phyloP scores from a whole-genome alignment of 2,888 invertebrate species.

The Idaea biselata region DNA sequence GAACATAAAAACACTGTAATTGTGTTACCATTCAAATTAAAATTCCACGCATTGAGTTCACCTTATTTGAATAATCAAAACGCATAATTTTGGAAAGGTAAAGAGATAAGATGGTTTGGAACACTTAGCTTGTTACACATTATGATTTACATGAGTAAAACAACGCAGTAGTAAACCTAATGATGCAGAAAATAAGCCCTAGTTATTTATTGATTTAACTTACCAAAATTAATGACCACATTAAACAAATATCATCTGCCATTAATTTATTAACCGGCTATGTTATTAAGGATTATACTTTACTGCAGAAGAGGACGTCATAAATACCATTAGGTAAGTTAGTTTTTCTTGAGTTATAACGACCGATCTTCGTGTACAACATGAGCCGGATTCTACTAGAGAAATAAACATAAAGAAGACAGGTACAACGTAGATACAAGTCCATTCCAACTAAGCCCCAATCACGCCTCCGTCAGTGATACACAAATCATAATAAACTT shows the following conservation, averaged over 20 bases:
- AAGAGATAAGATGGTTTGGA: slow-evolving; percentile 23
- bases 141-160: background rate
- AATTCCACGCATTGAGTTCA: slow-evolving; percentile 40
- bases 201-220: background rate
- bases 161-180: background rate
- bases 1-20: slow-evolving; percentile 19
- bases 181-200: background rate
- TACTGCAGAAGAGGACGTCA: background rate
- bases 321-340: background rate
- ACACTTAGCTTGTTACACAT: slow-evolving; percentile 3
- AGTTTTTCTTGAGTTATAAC: slow-evolving; percentile 17
- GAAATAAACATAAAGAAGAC: slow-evolving; percentile 55
- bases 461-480: slow-evolving; percentile 65
- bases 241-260: background rate
- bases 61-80: slow-evolving; percentile 41
- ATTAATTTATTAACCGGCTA: background rate
- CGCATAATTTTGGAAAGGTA: slow-evolving; percentile 31
- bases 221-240: background rate
- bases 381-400: slow-evolving; percentile 37
- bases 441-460: slow-evolving; percentile 53
- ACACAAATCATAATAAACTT: slow-evolving; percentile 74
- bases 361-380: slow-evolving; percentile 20
- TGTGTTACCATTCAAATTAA: slow-evolving; percentile 38
- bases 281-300: background rate
- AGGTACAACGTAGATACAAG: slow-evolving; percentile 55